These are phyloP conservation scores for Pentamera pediparva DNA, from an alignment of 53 echinoderm and acorn worm species.

Conservation along the genomic window DNA sequence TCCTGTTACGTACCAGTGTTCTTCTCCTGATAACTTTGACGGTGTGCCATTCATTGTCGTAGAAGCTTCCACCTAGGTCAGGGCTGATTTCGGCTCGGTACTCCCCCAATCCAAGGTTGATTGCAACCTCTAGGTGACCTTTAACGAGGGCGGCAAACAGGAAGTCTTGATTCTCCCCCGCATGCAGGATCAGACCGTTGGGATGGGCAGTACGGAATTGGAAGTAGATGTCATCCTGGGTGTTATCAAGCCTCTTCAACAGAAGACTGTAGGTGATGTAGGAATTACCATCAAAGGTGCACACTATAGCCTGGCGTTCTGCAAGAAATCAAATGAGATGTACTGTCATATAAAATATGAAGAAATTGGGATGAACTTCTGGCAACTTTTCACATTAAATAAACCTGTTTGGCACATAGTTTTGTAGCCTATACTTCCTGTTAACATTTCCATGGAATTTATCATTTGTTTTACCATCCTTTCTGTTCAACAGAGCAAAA, in stretches of 20 bases:
- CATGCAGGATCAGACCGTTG: constrained; percentile 52
- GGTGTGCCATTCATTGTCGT: constrained; percentile 86
- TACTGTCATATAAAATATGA: no score
- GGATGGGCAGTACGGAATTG: constrained; percentile 70
- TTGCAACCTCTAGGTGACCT: constrained; percentile 60
- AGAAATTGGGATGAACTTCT: no score
- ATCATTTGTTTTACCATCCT: no score
- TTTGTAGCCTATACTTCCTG: no score
- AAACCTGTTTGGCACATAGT: no score
- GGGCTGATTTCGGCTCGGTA: constrained; percentile 52
- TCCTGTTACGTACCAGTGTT: constrained; percentile 58
- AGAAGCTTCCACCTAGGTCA: constrained; percentile 37
- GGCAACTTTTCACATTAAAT: no score
- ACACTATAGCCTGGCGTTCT: constrained; percentile 55
- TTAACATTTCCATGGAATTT: no score
- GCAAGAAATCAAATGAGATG: no score
- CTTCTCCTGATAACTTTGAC: constrained; percentile 60
- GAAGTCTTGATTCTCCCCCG: constrained; percentile 55
- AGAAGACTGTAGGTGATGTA: constrained; percentile 77
- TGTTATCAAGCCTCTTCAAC: constrained; percentile 41
- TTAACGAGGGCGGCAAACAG: constrained; percentile 67
- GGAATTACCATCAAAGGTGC: constrained; percentile 70
- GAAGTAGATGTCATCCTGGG: constrained; percentile 64
- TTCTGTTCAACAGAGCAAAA: no score
- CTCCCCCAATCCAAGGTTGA: constrained; percentile 85